Base-by-base conservation (phyloP, 1,140 invertebrate genomes). In the Drosophila kikkawai region DNA sequence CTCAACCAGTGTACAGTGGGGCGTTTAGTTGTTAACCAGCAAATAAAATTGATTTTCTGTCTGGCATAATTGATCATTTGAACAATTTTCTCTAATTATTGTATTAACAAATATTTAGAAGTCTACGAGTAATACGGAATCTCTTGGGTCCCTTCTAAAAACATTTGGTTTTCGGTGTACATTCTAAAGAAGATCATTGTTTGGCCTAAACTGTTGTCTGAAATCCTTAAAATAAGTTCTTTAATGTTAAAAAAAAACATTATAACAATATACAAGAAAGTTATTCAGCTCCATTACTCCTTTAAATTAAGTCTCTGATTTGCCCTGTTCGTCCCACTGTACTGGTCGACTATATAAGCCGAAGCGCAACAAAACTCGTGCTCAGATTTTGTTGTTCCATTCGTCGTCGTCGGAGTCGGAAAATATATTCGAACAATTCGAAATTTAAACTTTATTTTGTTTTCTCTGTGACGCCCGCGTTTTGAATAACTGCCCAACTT, bases 371-470 rank as follows among this genome's bases (percentile, higher is more conserved):
- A n/a, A 19, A 7, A 44, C 11, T 65, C 61, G 32, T 22, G 63
- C 51, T 64, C 60, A 64, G 41, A 57, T 37, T 58, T 58, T 63
- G 60, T 63, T 63, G 22, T 41, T 56, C 26, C n/a, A 32, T 29
- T 29, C 26, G 26, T 53, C 59, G 59, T 22, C 15, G n/a, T 41
- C 60, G 60, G n/a, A 57, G 22, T 64, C 17, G 26, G 29, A 29
- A 15, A 44, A 42, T 44, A 36, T 37, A 37, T 61, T 63, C 39
- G 15, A 63, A 60, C 11, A 9, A 26, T 44, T 34, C n/a, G 8
- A 63, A 63, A 65, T 34, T 61, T 26, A n/a, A 50, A 51, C 48
- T 66, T 66, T 66, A 29, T 36, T 26, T 66, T 17, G 9, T 17
- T 66, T 65, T 22, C 15, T 22, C 13, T 26, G 53, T n/a, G 19